Evolutionary conservation across 1,140 invertebrate genomes (phyloP).

Genomic region (Tetragonula clypearis): DNA sequence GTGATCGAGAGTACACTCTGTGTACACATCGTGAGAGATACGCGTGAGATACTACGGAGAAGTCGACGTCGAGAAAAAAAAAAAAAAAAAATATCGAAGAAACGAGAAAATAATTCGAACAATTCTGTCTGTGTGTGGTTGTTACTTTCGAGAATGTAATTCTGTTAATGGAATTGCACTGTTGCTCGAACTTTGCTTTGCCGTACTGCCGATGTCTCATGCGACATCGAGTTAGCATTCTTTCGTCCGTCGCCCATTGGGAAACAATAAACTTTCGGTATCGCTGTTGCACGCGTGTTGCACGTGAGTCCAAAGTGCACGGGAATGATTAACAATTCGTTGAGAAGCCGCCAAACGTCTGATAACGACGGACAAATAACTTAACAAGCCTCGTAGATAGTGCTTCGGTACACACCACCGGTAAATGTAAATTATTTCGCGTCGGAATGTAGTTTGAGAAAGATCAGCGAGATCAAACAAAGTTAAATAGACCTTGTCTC

Average conservation of each 20-base stretch:
- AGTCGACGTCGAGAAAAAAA: too few species aligned
- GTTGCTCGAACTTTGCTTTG: background rate
- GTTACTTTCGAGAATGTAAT: background rate
- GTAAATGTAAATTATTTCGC: conserved; percentile 8
- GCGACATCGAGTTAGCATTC: background rate
- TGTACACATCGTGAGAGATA: too few species aligned
- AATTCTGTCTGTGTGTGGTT: too few species aligned
- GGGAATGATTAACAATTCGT: conserved; percentile 40
- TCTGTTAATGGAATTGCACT: background rate
- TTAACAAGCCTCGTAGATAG: conserved; percentile 29
- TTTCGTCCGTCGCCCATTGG: background rate
- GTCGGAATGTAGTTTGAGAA: background rate
- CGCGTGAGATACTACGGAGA: too few species aligned
- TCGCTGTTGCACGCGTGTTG: background rate
- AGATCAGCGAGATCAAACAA: background rate
- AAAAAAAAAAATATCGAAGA: too few species aligned
- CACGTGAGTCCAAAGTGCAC: conserved; percentile 33
- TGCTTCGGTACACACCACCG: background rate
- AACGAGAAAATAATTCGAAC: too few species aligned
- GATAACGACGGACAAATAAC: conserved; percentile 32
- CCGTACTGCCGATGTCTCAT: background rate
- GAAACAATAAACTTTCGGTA: conserved; percentile 38
- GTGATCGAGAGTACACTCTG: too few species aligned
- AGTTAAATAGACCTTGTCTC: background rate
- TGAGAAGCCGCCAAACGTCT: background rate